Percentiles rank a stretch among this genome's conserved stretches.
Evolutionary conservation across 2,888 invertebrate species (phyloP).

Genomic region (Ectemnius continuus): DNA sequence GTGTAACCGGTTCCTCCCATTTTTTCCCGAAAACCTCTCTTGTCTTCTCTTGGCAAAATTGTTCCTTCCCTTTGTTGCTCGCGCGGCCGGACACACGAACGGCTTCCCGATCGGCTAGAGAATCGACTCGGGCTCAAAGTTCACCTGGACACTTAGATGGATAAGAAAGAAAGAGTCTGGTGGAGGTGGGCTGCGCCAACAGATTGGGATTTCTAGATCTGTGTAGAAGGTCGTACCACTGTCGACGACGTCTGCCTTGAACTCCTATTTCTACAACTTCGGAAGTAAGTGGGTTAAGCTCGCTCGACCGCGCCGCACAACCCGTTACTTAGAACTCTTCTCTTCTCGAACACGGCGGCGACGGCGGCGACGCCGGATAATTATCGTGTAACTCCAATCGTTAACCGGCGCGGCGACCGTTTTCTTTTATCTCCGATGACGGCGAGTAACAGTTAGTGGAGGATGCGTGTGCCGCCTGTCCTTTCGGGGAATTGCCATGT

Average conservation of each 20-base stretch:
- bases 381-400: neutral
- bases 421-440: neutral
- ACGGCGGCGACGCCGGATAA: neutral
- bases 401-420: neutral
- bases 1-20: slow-evolving; percentile 64
- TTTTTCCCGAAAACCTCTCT: slow-evolving; percentile 63
- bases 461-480: neutral
- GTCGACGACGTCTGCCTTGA: no score
- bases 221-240: no score
- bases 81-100: neutral
- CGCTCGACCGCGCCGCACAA: no score
- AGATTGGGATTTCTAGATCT: no score
- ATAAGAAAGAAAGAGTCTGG: no score
- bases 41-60: slow-evolving; percentile 59
- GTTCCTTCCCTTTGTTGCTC: slow-evolving; percentile 55
- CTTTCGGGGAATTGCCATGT: neutral
- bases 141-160: no score
- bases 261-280: no score
- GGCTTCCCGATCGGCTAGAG: slow-evolving; percentile 3
- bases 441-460: neutral
- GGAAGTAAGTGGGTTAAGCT: no score
- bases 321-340: no score
- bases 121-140: no score
- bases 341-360: no score
- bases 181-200: no score